Base-by-base conservation (phyloP, 2,888 invertebrate genomes). In the Galerucella pusilla region DNA sequence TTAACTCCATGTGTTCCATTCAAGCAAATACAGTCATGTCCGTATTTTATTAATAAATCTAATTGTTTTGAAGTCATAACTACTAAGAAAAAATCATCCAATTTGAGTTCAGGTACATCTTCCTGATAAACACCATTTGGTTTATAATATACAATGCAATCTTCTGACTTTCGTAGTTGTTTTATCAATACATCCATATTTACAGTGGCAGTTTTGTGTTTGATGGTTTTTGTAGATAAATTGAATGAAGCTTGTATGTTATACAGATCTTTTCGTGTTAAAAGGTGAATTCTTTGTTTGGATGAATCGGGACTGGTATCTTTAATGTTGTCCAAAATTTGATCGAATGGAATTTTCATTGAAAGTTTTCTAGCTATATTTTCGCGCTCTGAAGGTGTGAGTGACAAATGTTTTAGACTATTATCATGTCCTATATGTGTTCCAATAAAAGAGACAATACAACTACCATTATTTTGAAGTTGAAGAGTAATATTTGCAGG, bases 61-160 rank as follows among this genome's bases (percentile, higher is more conserved):
- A 54, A 42, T 73, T 84, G 84, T 14, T 74, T 79, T 63, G 75
- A 68, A 49, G 79, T 81, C 81, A 84, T 82, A 9, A 82, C 81
- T 1, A 81, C 77, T 10, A 83, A 77, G 28, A 82, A 68, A 70
- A 83, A 83, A 75, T 83, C 83, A 42, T 82, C 73, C 7, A 73
- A 46, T 64, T 77, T 77, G n/a, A 82, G 71, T 10, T 77, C 20
- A 49, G 80, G 79, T 45, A 74, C 61, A 45, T 79, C 69, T 65
- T 77, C 68, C 1, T 54, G 42, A 12, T 54, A 14, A 28, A 16
- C 16, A 57, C 68, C 77, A 71, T 79, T 76, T 0, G 82, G 77
- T 70, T 82, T 83, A 76, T 82, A 81, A 59, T 72, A 79, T 54
- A 78, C 54, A 52, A 80, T 75, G 70, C 75, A 68, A 12, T 28